Conservation (phyloP, 2,888 invertebrate genomes). For the Clistopyga incitator region DNA sequence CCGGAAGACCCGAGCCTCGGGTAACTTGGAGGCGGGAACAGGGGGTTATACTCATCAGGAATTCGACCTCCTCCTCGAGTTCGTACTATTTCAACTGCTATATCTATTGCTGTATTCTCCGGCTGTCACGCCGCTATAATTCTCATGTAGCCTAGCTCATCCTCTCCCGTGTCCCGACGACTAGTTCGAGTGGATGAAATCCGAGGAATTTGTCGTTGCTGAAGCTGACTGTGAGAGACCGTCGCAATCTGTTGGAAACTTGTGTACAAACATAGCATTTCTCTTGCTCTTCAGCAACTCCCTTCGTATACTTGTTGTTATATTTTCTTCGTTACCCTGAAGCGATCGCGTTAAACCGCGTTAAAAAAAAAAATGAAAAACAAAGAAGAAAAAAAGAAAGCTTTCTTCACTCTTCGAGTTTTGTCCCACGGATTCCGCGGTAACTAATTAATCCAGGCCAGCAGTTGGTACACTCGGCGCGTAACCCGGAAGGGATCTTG, state of each 20-base stretch:
- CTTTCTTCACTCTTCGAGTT: neutral
- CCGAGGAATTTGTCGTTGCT: conserved; percentile 28
- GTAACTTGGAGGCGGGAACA: conserved; percentile 88
- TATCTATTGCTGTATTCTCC: conserved; percentile 34
- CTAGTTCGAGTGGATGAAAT: conserved; percentile 56
- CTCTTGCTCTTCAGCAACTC: neutral
- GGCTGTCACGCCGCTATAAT: conserved; percentile 14
- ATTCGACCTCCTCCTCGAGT: conserved; percentile 71
- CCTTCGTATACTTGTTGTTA: neutral
- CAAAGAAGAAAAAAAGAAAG: too few relatives aligned
- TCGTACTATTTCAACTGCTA: conserved; percentile 65
- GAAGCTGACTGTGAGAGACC: conserved; percentile 52
- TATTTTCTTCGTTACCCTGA: neutral
- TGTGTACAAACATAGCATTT: conserved; percentile 16
- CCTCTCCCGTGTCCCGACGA: conserved; percentile 4
- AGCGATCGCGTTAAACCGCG: neutral
- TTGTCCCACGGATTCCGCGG: conserved; percentile 13
- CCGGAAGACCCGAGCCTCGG: conserved; percentile 86
- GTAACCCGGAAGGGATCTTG: conserved; percentile 20
- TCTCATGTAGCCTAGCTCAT: conserved; percentile 6
- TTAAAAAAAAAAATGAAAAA: conserved; percentile 4
- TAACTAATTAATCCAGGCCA: conserved; percentile 48
- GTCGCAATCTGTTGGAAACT: conserved; percentile 50
- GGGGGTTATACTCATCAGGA: conserved; percentile 85
- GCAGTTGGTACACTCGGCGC: conserved; percentile 22